phyloP scores from a whole-genome alignment of 2,113 vertebrate genomes.

The Leuciscus idus region DNA sequence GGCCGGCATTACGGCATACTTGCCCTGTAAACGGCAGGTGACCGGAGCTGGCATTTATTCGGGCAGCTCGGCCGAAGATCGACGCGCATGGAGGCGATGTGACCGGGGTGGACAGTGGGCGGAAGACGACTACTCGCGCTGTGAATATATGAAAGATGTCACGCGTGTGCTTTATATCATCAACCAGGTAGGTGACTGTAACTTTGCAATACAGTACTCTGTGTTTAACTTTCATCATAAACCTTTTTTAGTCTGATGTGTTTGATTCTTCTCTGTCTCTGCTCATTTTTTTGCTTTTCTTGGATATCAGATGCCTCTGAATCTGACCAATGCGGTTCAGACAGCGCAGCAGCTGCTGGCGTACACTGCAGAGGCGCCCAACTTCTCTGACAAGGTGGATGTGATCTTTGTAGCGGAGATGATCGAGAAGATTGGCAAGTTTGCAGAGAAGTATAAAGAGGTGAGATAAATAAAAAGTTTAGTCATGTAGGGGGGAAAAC shows the following conservation, averaged over 20 bases:
- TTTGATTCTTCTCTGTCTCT: not conserved
- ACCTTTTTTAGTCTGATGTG: not conserved
- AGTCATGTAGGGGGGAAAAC: not conserved
- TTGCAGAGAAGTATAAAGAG: conserved; percentile 96
- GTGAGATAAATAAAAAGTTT: conserved; percentile 66
- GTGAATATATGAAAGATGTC: conserved; percentile 95
- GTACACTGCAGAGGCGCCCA: conserved; percentile 91
- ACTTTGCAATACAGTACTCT: not conserved
- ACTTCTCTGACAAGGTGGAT: conserved; percentile 99
- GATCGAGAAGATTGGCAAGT: conserved; percentile 96
- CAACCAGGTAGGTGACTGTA: conserved; percentile 84
- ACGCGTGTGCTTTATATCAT: conserved; percentile 94
- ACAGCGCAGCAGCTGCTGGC: conserved; percentile 89
- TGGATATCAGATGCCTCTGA: conserved; percentile 88
- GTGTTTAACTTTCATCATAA: not conserved
- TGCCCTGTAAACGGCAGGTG: conserved; percentile 85
- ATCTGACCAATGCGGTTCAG: conserved; percentile 90
- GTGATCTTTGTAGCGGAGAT: conserved; percentile 98
- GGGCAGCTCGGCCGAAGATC: conserved; percentile 83
- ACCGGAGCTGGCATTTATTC: conserved; percentile 85
- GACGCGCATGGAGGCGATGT: conserved; percentile 89
- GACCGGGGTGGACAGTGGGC: conserved; percentile 89
- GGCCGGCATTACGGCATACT: conserved; percentile 89
- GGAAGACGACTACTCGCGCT: conserved; percentile 91
- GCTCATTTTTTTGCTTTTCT: not conserved